Evolutionary conservation across 23 tunicate species (phyloP).

Genomic region (Trididemnum clinides): DNA sequence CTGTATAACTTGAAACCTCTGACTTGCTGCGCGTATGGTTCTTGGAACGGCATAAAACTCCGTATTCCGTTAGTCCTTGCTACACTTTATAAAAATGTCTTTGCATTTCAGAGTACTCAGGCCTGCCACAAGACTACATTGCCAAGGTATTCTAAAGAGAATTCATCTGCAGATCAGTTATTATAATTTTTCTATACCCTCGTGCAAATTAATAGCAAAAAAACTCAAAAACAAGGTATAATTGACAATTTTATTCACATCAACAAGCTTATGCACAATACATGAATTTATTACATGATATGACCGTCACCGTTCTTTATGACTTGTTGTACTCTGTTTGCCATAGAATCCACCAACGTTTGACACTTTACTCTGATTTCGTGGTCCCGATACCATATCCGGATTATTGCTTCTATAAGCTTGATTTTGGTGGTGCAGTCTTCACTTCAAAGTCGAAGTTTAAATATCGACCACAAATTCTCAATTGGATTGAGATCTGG

Average conservation of each 20-base stretch:
- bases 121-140: too few species aligned
- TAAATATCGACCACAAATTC: slow-evolving; percentile 15
- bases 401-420: slow-evolving; percentile 25
- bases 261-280: not conserved
- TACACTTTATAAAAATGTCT: not conserved
- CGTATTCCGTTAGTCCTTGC: not conserved
- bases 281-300: slow-evolving; percentile 11
- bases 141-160: too few species aligned
- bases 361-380: slow-evolving; percentile 7
- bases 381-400: slow-evolving; percentile 15
- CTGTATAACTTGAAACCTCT: not conserved
- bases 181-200: too few species aligned
- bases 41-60: not conserved
- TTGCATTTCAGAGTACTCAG: not conserved
- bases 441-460: slow-evolving; percentile 9
- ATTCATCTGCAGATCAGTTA: too few species aligned
- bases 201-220: not conserved
- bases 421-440: slow-evolving; percentile 10
- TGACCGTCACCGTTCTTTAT: slow-evolving; percentile 6
- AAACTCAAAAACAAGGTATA: not conserved
- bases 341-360: slow-evolving; percentile 10
- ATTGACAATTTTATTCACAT: not conserved
- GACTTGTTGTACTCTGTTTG: slow-evolving; percentile 19
- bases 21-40: not conserved
- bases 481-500: slow-evolving; percentile 9